Base-by-base conservation (phyloP, 2,113 vertebrate genomes). In the Anser brachyrhynchus region DNA sequence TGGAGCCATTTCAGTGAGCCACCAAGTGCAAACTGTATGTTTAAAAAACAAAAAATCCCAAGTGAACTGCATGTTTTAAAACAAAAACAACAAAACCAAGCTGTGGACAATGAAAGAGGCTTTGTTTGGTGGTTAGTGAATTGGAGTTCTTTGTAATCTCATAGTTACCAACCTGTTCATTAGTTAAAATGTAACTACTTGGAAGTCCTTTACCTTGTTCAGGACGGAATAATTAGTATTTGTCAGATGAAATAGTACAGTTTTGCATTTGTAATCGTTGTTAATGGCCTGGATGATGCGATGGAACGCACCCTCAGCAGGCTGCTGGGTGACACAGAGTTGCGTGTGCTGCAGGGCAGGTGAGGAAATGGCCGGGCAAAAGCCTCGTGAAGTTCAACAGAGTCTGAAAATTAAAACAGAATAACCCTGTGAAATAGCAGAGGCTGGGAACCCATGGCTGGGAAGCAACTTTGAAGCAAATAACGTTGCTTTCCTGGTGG, bases 111-210 rank as follows among this genome's bases (percentile, higher is more conserved):
- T 5, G 15, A 78, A 72, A 81, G 89, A 86, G 28, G 33, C 74
- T 90, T 91, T 92, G 67, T 78, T 87, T 89, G 33, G 58, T 89
- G 62, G 31, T 61, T 78, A 93, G 35, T 39, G 25, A 89, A 54
- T 75, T 82, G 74, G 87, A 84, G 89, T 61, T 89, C 76, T 89
- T 89, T 65, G 43, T 87, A 82, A 55, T 1, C 4, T 92, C 39
- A 13, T 28, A 23, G 69, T 92, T 92, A 76, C 71, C 74, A 95
- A 58, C 89, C 54, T 92, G 62, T 75, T 95, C 84, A 81, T 97
- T 95, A 91, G 49, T 71, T 93, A 92, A 84, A 92, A 89, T 92
- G 66, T 90, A 95, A 73, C 57, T 76, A 15, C 44, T 11, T 84
- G 57, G 31, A 75, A 89, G 79, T 86, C 20, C 52, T 94, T 86